Evolutionary conservation across 2,888 invertebrate genomes (phyloP), one percentile per base, ranked within the genome.

Genomic region (Encarsia formosa): DNA sequence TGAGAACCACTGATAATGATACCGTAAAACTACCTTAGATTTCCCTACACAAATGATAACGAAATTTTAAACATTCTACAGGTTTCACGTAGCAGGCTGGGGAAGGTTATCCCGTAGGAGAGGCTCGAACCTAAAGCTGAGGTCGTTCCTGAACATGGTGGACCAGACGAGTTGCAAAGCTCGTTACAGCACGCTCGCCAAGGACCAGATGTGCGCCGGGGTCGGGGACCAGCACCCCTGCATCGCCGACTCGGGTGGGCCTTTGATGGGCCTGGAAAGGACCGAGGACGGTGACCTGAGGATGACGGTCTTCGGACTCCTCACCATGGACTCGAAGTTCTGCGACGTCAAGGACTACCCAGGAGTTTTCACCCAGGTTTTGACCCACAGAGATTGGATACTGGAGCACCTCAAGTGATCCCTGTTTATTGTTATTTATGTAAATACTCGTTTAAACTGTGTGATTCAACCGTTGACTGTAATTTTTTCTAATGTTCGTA

Each of bases 221-320:
- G 26, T 8, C 3, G 16, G 41, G 9, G 11, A 26, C 1, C 42
- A 53, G 19, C 9, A 37, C 11, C 23, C 37, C 1, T 56, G 56
- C 15, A 13, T 53, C 6, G 53, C 26, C 5, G 56, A 53, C 19
- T 53, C 53, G 1, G 84, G 84, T 4, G 83, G 84, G 4, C 84
- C 84, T 1, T 57, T 77, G 6, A 70, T 75, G 67, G 67, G 67
- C 31, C 64, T 24, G 67, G 75, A 78, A 5, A 73, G 77, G 2
- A 75, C 76, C 41, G 72, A 74, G 1, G 62, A 69, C 1, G 78
- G 78, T 2, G 40, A 23, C 9, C 6, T 26, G 23, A 40, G 20
- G 9, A 40, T 50, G 46, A 32, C 50, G 1, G 52, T 49, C 1
- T 56, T 43, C 13, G 56, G 56, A 1, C 1, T 53, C 0, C 44